Conservation (phyloP, 1,140 invertebrate genomes). For the Zeugodacus cucurbitae region DNA sequence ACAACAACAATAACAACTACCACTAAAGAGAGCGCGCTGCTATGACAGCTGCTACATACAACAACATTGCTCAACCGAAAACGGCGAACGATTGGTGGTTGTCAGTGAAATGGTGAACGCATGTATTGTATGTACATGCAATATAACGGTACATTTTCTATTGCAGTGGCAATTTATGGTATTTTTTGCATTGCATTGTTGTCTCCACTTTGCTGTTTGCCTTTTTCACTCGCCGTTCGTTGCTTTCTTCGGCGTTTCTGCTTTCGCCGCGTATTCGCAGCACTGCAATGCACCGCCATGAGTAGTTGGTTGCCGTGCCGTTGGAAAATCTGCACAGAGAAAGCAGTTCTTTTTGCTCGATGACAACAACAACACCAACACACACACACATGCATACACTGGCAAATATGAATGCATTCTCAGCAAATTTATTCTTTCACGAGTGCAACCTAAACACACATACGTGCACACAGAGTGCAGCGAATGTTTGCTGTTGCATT, state of each 20-base stretch:
- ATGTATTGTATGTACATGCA: slow-evolving; percentile 37
- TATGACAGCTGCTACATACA: background rate
- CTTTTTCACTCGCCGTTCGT: background rate
- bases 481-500: background rate
- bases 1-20: background rate
- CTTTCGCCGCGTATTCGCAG: background rate
- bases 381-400: background rate
- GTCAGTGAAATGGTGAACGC: slow-evolving; percentile 25
- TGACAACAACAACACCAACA: background rate
- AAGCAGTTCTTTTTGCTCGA: slow-evolving; percentile 19
- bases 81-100: background rate
- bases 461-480: background rate
- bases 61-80: background rate
- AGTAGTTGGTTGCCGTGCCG: background rate
- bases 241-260: slow-evolving; percentile 20
- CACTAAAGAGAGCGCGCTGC: background rate
- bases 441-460: background rate
- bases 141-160: slow-evolving; percentile 42
- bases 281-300: background rate
- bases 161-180: slow-evolving; percentile 4
- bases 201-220: background rate
- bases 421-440: background rate
- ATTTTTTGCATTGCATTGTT: background rate
- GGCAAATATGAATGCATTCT: background rate
- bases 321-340: slow-evolving; percentile 22